Base-by-base conservation (phyloP, 2,113 vertebrate genomes). In the Verasper variegatus region DNA sequence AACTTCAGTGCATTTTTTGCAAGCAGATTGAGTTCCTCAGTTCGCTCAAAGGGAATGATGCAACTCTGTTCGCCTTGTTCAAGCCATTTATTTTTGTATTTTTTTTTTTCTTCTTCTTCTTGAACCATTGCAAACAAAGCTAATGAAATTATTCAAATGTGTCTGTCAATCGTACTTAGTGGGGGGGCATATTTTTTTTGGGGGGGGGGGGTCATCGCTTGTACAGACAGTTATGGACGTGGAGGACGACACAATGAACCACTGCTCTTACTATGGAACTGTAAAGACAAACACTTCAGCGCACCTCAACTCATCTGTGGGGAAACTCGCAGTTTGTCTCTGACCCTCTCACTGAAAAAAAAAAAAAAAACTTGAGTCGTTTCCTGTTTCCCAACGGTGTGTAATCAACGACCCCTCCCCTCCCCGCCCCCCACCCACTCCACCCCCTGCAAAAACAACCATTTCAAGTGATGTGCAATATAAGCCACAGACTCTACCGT, bases 391-490 rank as follows among this genome's bases (percentile, higher is more conserved):
- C 69, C 73, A 54, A 63, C 15, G 3, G 73, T 70, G 40, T 58
- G 69, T 65, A 57, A 66, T 81, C 68, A 26, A 24, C 27, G 47
- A 55, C 62, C 21, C 64, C 23, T 11, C 4, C 55, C 23, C 20
- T 4, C 20, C 57, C 45, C 17, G 2, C 35, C 23, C 42, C 9
- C 21, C 51, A 23, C 15, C 47, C 24, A 27, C 75, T 85, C 78
- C 74, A 70, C 71, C 74, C 76, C 74, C 63, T 15, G 71, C 31
- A 82, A 82, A 90, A 81, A 74, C 73, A 49, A 86, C 78, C 82
- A 84, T 91, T 89, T 92, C 84, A 92, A 85, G 81, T 78, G 86
- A 94, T 76, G 93, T 95, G 94, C 94, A 95, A 94, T 94, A 94
- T 91, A 86, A 84, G 89, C 92, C 92, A 89, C 90, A 93, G 92